phyloP scores from a whole-genome alignment of 2,113 vertebrate genomes.

The Sciurus niger region DNA sequence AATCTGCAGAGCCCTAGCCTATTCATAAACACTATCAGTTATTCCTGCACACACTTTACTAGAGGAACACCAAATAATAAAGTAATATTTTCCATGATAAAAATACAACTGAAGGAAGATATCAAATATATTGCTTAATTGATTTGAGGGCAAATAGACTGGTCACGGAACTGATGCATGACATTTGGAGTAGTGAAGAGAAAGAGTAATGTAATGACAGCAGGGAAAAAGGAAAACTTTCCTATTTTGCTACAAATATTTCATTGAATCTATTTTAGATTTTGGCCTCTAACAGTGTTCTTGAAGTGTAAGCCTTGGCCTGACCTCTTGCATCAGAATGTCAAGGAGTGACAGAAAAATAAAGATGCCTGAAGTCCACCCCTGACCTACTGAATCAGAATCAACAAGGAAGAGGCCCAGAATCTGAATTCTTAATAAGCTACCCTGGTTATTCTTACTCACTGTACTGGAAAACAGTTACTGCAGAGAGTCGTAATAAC shows the following conservation, averaged over 20 bases:
- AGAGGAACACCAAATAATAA: slow-evolving; percentile 20
- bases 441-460: background rate
- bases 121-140: background rate
- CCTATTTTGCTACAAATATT: slow-evolving; percentile 35
- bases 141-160: background rate
- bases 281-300: background rate
- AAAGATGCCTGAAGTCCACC: background rate
- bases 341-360: background rate
- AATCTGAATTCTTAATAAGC: slow-evolving; percentile 14
- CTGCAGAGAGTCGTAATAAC: background rate
- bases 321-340: background rate
- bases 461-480: background rate
- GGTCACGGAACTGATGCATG: background rate
- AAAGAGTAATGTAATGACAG: background rate
- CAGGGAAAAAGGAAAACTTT: slow-evolving; percentile 23
- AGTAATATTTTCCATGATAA: background rate
- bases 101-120: background rate
- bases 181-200: background rate
- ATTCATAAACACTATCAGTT: background rate
- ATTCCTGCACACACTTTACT: background rate
- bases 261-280: slow-evolving; percentile 38
- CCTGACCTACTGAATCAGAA: background rate
- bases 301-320: background rate
- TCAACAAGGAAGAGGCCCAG: background rate
- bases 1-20: background rate